Conservation (phyloP, 2,113 vertebrate genomes). For the Pongo pygmaeus region DNA sequence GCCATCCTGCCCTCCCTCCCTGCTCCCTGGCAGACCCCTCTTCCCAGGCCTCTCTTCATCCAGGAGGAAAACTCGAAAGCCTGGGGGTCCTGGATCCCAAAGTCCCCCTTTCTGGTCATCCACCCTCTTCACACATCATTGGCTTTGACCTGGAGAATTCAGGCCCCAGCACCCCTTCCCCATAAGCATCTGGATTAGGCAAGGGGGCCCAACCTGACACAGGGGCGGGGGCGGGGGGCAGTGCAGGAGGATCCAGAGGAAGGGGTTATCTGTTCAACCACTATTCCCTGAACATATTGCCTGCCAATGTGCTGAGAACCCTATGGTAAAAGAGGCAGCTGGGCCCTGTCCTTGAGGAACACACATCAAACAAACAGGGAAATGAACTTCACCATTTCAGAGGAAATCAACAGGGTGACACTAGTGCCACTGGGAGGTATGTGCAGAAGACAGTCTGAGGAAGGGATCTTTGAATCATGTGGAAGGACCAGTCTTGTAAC, state of each 20-base stretch:
- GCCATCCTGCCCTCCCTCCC: neutral
- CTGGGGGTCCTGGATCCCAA: neutral
- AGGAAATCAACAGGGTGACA: neutral
- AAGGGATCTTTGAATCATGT: neutral
- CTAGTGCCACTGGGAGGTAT: neutral
- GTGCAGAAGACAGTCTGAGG: neutral
- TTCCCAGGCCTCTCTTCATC: neutral
- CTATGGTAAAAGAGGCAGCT: neutral
- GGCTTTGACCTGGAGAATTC: neutral
- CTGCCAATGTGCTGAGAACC: neutral
- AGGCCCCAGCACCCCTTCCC: neutral
- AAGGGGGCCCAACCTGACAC: neutral
- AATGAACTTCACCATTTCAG: neutral
- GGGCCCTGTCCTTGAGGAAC: neutral
- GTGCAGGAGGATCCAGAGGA: neutral
- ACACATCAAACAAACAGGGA: neutral
- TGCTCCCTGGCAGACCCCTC: neutral
- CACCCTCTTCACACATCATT: neutral
- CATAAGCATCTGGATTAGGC: conserved; percentile 6
- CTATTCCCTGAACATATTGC: neutral
- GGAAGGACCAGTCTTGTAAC: neutral
- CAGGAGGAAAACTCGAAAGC: neutral
- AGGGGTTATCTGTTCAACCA: neutral
- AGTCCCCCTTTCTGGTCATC: neutral
- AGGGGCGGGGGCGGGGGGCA: neutral